These are phyloP conservation scores for Sorex maritimensis DNA, from an alignment of 2,797 vertebrate genomes.

Conservation along the genomic window DNA sequence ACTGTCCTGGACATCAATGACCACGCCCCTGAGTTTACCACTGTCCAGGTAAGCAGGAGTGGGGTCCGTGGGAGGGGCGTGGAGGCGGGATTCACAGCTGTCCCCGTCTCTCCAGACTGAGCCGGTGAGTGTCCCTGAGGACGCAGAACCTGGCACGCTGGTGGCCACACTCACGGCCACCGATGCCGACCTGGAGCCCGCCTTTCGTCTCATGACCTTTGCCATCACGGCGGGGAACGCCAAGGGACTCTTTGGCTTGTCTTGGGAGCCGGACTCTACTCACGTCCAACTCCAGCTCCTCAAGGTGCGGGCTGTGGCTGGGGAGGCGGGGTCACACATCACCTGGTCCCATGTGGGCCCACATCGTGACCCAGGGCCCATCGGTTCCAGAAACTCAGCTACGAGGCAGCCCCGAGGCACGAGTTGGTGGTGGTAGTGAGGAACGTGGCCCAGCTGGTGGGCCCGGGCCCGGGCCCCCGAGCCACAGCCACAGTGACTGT, in stretches of 20 bases:
- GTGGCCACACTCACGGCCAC: conserved; percentile 89
- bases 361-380: neutral
- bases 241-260: conserved; percentile 90
- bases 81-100: neutral
- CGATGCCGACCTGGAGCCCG: conserved; percentile 92
- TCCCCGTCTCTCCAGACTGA: conserved; percentile 88
- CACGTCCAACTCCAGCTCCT: conserved; percentile 90
- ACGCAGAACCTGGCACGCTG: conserved; percentile 88
- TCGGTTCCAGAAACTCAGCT: conserved; percentile 92
- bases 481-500: conserved; percentile 94
- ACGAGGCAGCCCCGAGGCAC: conserved; percentile 93
- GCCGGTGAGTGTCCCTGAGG: conserved; percentile 90
- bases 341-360: too few relatives aligned
- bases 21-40: conserved; percentile 92
- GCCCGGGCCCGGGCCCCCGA: conserved; percentile 91
- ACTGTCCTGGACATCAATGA: conserved; percentile 92
- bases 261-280: conserved; percentile 88
- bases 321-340: neutral
- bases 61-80: neutral
- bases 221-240: conserved; percentile 92
- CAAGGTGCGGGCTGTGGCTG: conserved; percentile 87
- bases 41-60: conserved; percentile 90
- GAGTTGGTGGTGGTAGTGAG: conserved; percentile 92
- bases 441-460: conserved; percentile 92
- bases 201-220: conserved; percentile 86